A percentile compares a stretch with the other conserved stretches of the same genome.
Conservation (phyloP, 1,140 invertebrate genomes). For the Telenomus remus region DNA sequence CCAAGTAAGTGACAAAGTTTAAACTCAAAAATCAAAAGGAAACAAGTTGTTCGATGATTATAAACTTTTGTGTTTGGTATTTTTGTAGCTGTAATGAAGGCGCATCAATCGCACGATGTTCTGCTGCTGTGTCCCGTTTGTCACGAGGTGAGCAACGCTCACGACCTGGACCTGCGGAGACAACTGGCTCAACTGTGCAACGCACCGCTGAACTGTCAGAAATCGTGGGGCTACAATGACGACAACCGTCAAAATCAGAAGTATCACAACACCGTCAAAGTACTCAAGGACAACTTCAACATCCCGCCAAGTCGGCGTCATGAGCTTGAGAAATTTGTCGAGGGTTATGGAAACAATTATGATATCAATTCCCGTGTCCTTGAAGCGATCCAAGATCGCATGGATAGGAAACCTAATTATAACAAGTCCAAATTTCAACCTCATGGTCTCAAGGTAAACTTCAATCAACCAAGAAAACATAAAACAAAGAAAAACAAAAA, state of each 20-base stretch:
- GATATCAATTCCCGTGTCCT: slow-evolving; percentile 75
- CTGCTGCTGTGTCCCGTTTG: slow-evolving; percentile 84
- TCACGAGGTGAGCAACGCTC: slow-evolving; percentile 83
- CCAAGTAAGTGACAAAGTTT: slow-evolving; percentile 76
- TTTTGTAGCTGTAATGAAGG: slow-evolving; percentile 82
- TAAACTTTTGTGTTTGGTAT: too few relatives aligned
- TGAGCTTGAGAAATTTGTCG: slow-evolving; percentile 74
- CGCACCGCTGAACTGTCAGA: slow-evolving; percentile 78
- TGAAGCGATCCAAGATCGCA: slow-evolving; percentile 66
- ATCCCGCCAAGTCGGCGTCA: slow-evolving; percentile 78
- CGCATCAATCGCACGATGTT: slow-evolving; percentile 89
- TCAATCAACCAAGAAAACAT: background rate
- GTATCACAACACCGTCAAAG: slow-evolving; percentile 81
- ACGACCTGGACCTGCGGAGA: slow-evolving; percentile 80
- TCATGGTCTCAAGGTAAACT: slow-evolving; percentile 66
- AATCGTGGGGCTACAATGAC: slow-evolving; percentile 50
- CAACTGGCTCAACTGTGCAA: slow-evolving; percentile 79
- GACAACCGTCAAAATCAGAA: slow-evolving; percentile 72
- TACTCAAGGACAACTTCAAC: slow-evolving; percentile 75
- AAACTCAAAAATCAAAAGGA: too few relatives aligned
- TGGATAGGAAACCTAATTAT: slow-evolving; percentile 40
- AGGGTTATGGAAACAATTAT: slow-evolving; percentile 66
- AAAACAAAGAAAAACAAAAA: background rate
- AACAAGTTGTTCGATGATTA: too few relatives aligned
- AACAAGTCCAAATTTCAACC: slow-evolving; percentile 53